A percentile compares a stretch with the other conserved stretches of the same genome.
Conservation (phyloP, 2,888 invertebrate genomes). For the Microplitis deprimator region DNA sequence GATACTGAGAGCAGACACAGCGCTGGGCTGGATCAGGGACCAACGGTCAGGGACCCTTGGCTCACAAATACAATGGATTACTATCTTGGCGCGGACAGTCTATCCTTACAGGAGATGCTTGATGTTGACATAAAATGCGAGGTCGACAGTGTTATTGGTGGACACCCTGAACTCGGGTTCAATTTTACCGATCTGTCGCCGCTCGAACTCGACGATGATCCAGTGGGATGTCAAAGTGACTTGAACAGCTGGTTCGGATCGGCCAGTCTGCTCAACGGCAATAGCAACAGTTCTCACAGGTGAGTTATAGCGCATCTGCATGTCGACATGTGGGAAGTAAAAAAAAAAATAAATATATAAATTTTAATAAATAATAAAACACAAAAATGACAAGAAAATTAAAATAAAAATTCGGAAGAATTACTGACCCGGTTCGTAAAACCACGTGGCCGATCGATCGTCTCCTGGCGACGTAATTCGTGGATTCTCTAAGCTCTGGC, state of each 20-base stretch:
- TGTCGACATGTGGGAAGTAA: neutral
- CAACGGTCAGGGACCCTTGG: conserved; percentile 67
- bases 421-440: conserved; percentile 48
- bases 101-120: conserved; percentile 90
- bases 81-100: conserved; percentile 73
- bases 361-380: too few species aligned
- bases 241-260: conserved; percentile 65
- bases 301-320: conserved; percentile 38
- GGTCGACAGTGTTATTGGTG: conserved; percentile 85
- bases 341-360: conserved; percentile 10
- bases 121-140: conserved; percentile 91
- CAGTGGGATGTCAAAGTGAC: conserved; percentile 64
- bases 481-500: conserved; percentile 62
- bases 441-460: conserved; percentile 49
- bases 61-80: conserved; percentile 72
- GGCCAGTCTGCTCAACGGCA: conserved; percentile 65
- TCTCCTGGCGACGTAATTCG: conserved; percentile 58
- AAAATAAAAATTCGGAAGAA: conserved; percentile 22
- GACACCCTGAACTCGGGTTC: conserved; percentile 73
- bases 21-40: conserved; percentile 69
- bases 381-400: conserved; percentile 9
- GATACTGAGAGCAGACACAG: conserved; percentile 69
- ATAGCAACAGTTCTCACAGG: conserved; percentile 68
- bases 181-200: conserved; percentile 75
- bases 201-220: conserved; percentile 78